Conservation (phyloP, 2,797 vertebrate species). For the Bradypodion pumilum region DNA sequence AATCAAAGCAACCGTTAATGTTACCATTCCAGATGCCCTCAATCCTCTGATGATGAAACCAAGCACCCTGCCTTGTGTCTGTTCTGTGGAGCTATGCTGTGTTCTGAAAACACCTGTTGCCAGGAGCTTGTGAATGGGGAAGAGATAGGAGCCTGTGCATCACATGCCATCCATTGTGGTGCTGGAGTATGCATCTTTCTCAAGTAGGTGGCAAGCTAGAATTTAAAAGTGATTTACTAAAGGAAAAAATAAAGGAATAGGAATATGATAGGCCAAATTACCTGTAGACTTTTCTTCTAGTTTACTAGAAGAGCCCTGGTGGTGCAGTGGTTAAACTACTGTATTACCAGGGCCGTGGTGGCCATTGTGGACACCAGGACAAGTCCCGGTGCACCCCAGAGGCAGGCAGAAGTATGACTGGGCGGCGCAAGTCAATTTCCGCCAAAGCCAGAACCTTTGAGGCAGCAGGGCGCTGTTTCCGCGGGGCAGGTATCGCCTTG, state of each 20-base stretch:
- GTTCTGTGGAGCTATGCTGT: slow-evolving; percentile 93
- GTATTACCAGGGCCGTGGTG: too few relatives aligned
- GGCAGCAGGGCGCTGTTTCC: too few relatives aligned
- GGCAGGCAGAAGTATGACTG: too few relatives aligned
- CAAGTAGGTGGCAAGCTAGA: slow-evolving; percentile 78
- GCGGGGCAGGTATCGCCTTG: too few relatives aligned
- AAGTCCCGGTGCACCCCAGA: too few relatives aligned
- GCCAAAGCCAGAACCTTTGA: too few relatives aligned
- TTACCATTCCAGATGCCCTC: slow-evolving; percentile 85
- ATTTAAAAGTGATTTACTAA: not conserved
- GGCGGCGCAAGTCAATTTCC: too few relatives aligned
- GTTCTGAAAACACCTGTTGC: slow-evolving; percentile 94
- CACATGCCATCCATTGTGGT: slow-evolving; percentile 90
- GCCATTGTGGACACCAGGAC: too few relatives aligned
- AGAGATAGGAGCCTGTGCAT: slow-evolving; percentile 92
- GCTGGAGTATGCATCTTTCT: slow-evolving; percentile 97
- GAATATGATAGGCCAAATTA: not conserved
- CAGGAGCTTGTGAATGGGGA: slow-evolving; percentile 90
- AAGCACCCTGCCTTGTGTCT: slow-evolving; percentile 95
- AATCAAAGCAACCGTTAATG: not conserved
- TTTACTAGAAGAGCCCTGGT: too few relatives aligned
- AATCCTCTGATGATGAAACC: slow-evolving; percentile 89
- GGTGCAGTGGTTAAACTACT: too few relatives aligned
- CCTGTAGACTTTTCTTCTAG: not conserved
- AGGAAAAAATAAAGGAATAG: not conserved